phyloP scores from a whole-genome alignment of 2,797 vertebrate species.

The Martes flavigula region DNA sequence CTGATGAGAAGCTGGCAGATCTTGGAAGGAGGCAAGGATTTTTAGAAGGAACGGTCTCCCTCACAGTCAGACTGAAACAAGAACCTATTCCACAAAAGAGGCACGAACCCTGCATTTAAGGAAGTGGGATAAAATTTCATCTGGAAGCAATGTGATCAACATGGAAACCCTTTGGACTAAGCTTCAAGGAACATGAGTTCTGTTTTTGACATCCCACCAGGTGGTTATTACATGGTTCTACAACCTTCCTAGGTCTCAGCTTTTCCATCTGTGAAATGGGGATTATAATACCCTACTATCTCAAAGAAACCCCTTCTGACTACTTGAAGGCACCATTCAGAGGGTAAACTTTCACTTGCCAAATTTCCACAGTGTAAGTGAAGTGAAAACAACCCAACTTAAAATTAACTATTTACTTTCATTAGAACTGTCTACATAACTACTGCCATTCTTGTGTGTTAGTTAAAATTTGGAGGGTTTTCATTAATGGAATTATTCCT shows the following conservation, averaged over 20 bases:
- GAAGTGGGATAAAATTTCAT: neutral
- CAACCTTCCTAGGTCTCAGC: neutral
- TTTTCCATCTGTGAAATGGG: neutral
- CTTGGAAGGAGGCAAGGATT: neutral
- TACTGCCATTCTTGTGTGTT: neutral
- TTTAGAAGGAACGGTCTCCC: neutral
- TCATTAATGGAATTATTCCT: neutral
- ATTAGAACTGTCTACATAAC: neutral
- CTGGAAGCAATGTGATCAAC: neutral
- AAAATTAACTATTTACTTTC: neutral
- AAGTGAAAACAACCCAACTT: neutral
- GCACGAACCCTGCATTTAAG: neutral
- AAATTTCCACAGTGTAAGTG: neutral
- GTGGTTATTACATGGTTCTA: neutral
- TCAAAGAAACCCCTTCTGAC: neutral
- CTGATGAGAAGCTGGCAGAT: neutral
- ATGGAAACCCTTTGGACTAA: neutral
- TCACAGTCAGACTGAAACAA: neutral
- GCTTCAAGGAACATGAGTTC: neutral
- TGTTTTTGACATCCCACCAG: neutral
- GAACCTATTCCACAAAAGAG: neutral
- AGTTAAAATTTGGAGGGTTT: constrained; percentile 43
- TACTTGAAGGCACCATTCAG: neutral
- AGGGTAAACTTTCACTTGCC: neutral
- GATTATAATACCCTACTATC: neutral